Evolutionary conservation across 2,888 invertebrate species (phyloP).

Genomic region (Chalcis sispes): DNA sequence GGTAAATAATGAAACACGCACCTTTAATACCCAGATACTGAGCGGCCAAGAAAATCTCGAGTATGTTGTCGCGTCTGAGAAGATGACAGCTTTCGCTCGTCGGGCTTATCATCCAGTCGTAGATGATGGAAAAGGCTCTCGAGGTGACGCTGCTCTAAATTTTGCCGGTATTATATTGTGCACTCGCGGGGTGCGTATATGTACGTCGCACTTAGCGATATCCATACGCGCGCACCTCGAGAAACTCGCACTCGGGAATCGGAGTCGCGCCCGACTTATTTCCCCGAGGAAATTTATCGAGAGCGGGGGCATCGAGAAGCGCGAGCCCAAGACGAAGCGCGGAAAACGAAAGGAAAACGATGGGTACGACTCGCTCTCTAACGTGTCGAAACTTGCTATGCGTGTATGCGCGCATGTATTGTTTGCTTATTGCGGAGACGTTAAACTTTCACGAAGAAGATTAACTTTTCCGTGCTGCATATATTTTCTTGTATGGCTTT

Average conservation of each 20-base stretch:
- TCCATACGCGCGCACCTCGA: neutral
- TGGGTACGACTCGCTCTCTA: neutral
- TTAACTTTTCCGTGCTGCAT: too few relatives aligned
- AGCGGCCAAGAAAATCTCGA: constrained; percentile 85
- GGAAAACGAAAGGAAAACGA: constrained; percentile 18
- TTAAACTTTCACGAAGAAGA: too few relatives aligned
- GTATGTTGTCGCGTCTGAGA: constrained; percentile 82
- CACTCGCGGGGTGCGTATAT: neutral
- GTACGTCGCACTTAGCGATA: neutral
- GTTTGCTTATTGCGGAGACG: neutral
- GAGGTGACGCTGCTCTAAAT: constrained; percentile 75
- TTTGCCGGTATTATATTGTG: constrained; percentile 58
- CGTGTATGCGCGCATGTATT: too few relatives aligned
- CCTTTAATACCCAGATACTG: constrained; percentile 85
- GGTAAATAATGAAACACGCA: constrained; percentile 58
- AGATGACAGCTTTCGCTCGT: constrained; percentile 81
- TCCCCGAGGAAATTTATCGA: constrained; percentile 59
- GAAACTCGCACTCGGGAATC: neutral
- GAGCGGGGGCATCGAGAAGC: neutral
- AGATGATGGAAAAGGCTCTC: constrained; percentile 83
- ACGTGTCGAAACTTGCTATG: neutral
- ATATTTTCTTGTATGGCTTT: too few relatives aligned
- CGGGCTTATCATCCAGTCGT: constrained; percentile 88
- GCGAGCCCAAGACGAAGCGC: neutral
- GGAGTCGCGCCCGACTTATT: constrained; percentile 47